Evolutionary conservation across 2,888 invertebrate species (phyloP), one percentile per base, ranked within the genome.

Genomic region (Lasioglossum leucozonium): DNA sequence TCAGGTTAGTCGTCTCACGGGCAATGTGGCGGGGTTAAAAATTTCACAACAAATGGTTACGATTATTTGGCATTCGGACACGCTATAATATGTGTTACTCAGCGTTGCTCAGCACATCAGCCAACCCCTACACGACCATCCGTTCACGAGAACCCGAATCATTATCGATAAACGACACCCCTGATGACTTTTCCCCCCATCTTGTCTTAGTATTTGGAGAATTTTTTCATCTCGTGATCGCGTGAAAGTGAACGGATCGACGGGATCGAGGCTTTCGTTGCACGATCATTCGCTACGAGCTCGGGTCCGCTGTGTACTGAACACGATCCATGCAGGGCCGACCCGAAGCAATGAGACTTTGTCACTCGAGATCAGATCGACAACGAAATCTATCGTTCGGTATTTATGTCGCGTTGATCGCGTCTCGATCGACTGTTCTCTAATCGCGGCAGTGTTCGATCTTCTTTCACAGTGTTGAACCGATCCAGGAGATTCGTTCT

Each of bases 271-370:
- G 85, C 87, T 82, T 72, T 72, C n/a, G 88, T 75, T 81, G 62
- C 72, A 81, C 83, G 75, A n/a, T 88, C 73, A 67, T 44, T 85
- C 79, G 84, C 83, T 73, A 76, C 58, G 72, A 87, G 74, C 42
- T 89, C 77, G 77, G 79, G 80, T 82, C 72, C 71, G 72, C 84
- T 85, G 74, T 80, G 65, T 77, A 82, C 72, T 81, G 78, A 84
- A 90, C 91, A 92, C 91, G 92, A 94, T 94, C 94, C 94, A 94
- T 94, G 94, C 94, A 94, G 94, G 94, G 93, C 94, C 94, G 94
- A 94, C 93, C 93, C 94, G 92, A 93, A 93, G 92, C 93, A 93
- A 90, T 91, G 92, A 91, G 90, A 92, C 91, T 90, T 47, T 34
- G 6, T 40, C 79, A 8, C 65, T 65, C 58, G 58, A n/a, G n/a